phyloP scores from a whole-genome alignment of 2,797 vertebrate species.

The Gobionotothen gibberifrons region DNA sequence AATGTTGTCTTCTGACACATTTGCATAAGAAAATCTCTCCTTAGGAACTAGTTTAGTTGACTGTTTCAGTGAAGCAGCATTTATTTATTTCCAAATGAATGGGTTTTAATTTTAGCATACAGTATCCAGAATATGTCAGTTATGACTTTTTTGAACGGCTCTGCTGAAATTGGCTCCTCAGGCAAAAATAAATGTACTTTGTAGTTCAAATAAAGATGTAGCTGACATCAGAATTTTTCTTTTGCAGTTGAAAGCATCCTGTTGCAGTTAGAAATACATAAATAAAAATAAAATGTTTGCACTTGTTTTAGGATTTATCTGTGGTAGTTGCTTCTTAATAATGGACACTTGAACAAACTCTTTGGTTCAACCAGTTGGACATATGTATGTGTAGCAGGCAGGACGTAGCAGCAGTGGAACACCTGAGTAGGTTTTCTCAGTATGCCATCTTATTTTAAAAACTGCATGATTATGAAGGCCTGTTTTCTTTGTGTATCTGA shows the following conservation, averaged over 20 bases:
- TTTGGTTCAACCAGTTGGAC: not conserved
- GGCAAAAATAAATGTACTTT: not conserved
- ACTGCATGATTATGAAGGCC: not conserved
- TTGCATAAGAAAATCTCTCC: not conserved
- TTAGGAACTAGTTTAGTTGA: not conserved
- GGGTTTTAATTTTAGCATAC: not conserved
- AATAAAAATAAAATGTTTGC: not conserved
- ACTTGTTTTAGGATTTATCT: too few relatives aligned
- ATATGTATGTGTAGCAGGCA: not conserved
- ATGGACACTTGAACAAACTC: not conserved
- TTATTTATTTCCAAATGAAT: not conserved
- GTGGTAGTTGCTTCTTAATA: not conserved
- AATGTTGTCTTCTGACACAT: not conserved
- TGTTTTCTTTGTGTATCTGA: too few relatives aligned
- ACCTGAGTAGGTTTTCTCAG: conserved; percentile 7
- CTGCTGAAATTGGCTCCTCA: not conserved
- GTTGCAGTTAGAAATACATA: not conserved
- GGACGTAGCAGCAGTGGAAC: not conserved
- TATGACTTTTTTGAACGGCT: not conserved
- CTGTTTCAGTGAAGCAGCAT: not conserved
- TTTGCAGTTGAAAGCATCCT: not conserved
- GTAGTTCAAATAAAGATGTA: not conserved
- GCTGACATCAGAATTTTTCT: not conserved
- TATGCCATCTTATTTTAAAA: not conserved
- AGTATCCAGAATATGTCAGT: not conserved